Conservation (phyloP, 2,113 vertebrate genomes). For the Eupsittula cactorum region DNA sequence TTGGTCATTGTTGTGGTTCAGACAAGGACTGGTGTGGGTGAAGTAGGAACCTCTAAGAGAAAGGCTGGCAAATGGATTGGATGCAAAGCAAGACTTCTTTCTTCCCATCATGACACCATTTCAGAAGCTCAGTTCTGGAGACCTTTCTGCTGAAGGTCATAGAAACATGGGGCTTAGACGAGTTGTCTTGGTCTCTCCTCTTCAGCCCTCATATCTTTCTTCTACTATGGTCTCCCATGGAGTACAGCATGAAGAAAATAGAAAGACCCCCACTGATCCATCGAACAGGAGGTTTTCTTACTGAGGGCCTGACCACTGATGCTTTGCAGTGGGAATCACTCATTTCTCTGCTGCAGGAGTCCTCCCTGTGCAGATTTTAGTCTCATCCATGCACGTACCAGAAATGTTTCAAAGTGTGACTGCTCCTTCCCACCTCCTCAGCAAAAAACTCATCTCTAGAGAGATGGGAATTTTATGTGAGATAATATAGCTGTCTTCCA, state of each 20-base stretch:
- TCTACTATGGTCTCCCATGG: neutral
- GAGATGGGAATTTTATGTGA: neutral
- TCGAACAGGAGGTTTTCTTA: neutral
- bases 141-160: neutral
- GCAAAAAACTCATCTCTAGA: neutral
- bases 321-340: neutral
- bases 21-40: neutral
- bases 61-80: neutral
- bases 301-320: accelerated
- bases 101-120: neutral
- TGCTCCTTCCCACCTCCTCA: neutral
- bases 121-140: neutral
- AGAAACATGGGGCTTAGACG: neutral
- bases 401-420: neutral
- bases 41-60: neutral
- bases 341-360: neutral
- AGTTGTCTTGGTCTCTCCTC: neutral
- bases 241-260: neutral
- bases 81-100: neutral
- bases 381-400: neutral
- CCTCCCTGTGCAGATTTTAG: neutral
- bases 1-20: neutral
- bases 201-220: neutral
- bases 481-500: neutral
- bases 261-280: neutral